Percentiles rank a stretch among this genome's conserved stretches.
Conservation (phyloP, 1,140 invertebrate species). For the Platyura marginata region DNA sequence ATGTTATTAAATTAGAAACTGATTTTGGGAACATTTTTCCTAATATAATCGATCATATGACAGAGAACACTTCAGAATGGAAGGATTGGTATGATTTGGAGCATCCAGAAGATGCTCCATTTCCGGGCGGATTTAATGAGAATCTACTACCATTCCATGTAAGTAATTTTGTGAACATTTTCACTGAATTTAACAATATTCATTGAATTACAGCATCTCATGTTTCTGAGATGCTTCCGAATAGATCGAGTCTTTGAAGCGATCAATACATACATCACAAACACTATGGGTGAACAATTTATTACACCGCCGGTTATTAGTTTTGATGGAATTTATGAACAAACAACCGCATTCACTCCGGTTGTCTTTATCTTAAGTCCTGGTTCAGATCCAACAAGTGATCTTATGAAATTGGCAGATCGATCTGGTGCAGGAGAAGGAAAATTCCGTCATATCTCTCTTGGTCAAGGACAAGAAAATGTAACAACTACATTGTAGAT, state of each 20-base stretch:
- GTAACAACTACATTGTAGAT: slow-evolving; percentile 54
- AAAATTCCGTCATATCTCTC: slow-evolving; percentile 63
- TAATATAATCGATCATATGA: slow-evolving; percentile 43
- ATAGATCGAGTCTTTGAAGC: slow-evolving; percentile 68
- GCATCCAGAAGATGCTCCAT: background rate
- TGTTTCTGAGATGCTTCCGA: slow-evolving; percentile 70
- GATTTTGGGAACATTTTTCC: slow-evolving; percentile 50
- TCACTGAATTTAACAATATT: background rate
- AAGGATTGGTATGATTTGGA: slow-evolving; percentile 22
- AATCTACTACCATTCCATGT: slow-evolving; percentile 28
- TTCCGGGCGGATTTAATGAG: slow-evolving; percentile 36
- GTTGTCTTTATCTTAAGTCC: slow-evolving; percentile 77
- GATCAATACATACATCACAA: slow-evolving; percentile 58
- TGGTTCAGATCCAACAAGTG: slow-evolving; percentile 70
- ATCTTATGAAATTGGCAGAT: slow-evolving; percentile 75
- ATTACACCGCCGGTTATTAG: slow-evolving; percentile 68
- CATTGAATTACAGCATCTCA: slow-evolving; percentile 46
- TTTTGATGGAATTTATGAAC: slow-evolving; percentile 62
- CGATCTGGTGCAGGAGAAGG: slow-evolving; percentile 43
- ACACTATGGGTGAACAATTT: slow-evolving; percentile 67
- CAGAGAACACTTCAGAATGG: slow-evolving; percentile 39
- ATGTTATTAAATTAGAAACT: slow-evolving; percentile 47
- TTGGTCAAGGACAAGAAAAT: slow-evolving; percentile 78
- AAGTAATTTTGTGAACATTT: slow-evolving; percentile 11
- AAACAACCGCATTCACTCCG: slow-evolving; percentile 57